phyloP scores from a whole-genome alignment of 1,140 invertebrate genomes.

The Triops longicaudatus region DNA sequence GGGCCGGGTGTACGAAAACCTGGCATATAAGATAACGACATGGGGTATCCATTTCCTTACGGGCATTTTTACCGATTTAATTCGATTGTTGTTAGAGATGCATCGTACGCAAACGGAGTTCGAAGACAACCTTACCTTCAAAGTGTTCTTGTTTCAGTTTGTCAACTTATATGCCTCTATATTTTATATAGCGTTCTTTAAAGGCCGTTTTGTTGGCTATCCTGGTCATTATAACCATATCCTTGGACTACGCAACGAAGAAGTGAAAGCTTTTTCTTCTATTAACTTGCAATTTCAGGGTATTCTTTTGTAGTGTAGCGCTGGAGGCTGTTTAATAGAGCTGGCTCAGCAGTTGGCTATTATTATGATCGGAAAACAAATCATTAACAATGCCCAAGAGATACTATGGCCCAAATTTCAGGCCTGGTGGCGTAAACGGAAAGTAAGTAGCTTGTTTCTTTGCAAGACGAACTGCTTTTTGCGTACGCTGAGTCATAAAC shows the following conservation, averaged over 20 bases:
- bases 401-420: conserved; percentile 59
- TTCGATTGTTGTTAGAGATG: conserved; percentile 54
- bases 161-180: conserved; percentile 79
- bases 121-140: conserved; percentile 72
- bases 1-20: conserved; percentile 53
- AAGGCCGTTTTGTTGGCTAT: conserved; percentile 69
- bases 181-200: conserved; percentile 78
- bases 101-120: conserved; percentile 75
- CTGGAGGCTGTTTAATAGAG: conserved; percentile 71
- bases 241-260: conserved; percentile 59
- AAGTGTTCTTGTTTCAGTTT: conserved; percentile 80
- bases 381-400: conserved; percentile 68
- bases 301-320: conserved; percentile 53
- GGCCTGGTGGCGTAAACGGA: conserved; percentile 46
- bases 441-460: conserved; percentile 35
- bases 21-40: conserved; percentile 53
- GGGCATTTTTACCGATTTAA: conserved; percentile 32
- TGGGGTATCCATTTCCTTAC: conserved; percentile 46
- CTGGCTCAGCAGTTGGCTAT: conserved; percentile 70
- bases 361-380: conserved; percentile 79
- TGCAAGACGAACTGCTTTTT: neutral
- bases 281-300: neutral
- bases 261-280: conserved; percentile 43
- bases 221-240: conserved; percentile 64
- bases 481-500: neutral